Conservation (phyloP, 2,888 invertebrate genomes). For the Empis livida region DNA sequence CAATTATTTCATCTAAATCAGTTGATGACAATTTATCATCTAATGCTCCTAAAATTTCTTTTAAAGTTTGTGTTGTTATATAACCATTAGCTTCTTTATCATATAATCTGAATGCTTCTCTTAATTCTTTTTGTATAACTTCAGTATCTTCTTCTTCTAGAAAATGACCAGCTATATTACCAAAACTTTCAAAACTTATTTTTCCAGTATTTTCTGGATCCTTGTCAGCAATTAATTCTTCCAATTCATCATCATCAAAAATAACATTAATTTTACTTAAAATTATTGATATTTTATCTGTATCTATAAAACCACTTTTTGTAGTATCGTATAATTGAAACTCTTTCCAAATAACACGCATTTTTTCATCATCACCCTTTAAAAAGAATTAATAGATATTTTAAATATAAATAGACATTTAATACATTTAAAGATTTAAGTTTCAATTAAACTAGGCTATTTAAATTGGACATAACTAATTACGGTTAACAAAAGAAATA, state of each 20-base stretch:
- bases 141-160: slow-evolving; percentile 93
- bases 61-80: slow-evolving; percentile 78
- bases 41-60: slow-evolving; percentile 84
- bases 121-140: slow-evolving; percentile 90
- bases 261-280: slow-evolving; percentile 90
- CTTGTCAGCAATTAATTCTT: slow-evolving; percentile 77
- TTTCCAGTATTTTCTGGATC: slow-evolving; percentile 87
- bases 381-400: too few relatives aligned
- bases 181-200: slow-evolving; percentile 91
- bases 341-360: slow-evolving; percentile 85
- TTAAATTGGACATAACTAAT: too few relatives aligned
- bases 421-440: too few relatives aligned
- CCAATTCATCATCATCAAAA: slow-evolving; percentile 83
- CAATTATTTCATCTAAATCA: slow-evolving; percentile 92
- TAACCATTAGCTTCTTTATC: slow-evolving; percentile 94
- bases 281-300: slow-evolving; percentile 80
- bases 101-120: slow-evolving; percentile 93
- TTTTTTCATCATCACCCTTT: slow-evolving; percentile 67
- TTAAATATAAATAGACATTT: too few relatives aligned
- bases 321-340: slow-evolving; percentile 96
- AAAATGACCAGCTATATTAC: slow-evolving; percentile 84
- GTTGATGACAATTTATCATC: slow-evolving; percentile 88
- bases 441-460: too few relatives aligned
- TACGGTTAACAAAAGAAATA: too few relatives aligned
- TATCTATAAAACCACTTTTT: slow-evolving; percentile 84